Conservation (phyloP, 2,888 invertebrate species). For the Crocallis elinguaria region DNA sequence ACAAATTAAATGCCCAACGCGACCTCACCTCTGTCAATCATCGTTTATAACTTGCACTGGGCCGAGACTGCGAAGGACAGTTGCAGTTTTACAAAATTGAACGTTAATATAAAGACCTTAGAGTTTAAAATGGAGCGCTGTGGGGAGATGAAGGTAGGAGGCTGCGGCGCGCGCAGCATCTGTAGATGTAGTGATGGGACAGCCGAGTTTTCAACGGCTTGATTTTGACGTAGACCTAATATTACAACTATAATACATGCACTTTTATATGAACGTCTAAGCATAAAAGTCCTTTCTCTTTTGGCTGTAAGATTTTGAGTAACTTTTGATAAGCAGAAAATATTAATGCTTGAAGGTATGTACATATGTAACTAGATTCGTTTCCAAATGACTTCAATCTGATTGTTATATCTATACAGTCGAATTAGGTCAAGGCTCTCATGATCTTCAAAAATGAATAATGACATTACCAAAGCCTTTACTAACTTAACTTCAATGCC, state of each 20-base stretch:
- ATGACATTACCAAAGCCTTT: slow-evolving; percentile 3
- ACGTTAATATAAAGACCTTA: slow-evolving; percentile 37
- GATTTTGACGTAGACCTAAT: too few relatives aligned
- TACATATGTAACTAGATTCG: too few relatives aligned
- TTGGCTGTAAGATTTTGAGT: too few relatives aligned
- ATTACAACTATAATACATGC: too few relatives aligned
- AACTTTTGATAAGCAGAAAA: too few relatives aligned
- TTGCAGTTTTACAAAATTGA: slow-evolving; percentile 21
- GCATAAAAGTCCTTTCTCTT: too few relatives aligned
- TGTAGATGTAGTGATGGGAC: slow-evolving; percentile 53
- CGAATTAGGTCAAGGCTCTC: background rate
- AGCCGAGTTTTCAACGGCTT: slow-evolving; percentile 10
- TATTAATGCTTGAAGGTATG: too few relatives aligned
- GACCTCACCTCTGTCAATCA: slow-evolving; percentile 46
- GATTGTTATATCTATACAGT: too few relatives aligned
- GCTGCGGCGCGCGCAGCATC: slow-evolving; percentile 75
- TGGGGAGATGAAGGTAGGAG: slow-evolving; percentile 64
- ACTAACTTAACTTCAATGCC: background rate
- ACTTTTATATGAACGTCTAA: too few relatives aligned
- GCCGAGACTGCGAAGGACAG: slow-evolving; percentile 41
- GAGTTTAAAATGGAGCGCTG: slow-evolving; percentile 46
- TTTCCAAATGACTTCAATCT: too few relatives aligned
- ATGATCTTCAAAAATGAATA: background rate
- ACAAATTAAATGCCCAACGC: slow-evolving; percentile 19
- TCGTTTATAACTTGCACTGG: slow-evolving; percentile 52